Base-by-base conservation (phyloP, 2,113 vertebrate genomes). In the Scomber scombrus region DNA sequence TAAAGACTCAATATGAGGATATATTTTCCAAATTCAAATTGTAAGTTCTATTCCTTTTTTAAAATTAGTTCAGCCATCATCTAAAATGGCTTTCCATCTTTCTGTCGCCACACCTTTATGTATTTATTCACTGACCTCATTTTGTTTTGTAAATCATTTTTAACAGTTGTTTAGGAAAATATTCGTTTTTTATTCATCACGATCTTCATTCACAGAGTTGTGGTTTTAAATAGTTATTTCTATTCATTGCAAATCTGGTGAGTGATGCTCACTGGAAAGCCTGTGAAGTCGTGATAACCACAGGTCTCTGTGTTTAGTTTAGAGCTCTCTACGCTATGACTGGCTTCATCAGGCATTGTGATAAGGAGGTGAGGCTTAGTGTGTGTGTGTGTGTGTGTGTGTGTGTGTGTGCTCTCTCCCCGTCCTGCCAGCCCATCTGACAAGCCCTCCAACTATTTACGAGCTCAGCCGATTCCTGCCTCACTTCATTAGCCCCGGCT, bases 401-500 rank as follows among this genome's bases (percentile, higher is more conserved):
- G 62, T 18, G 52, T 55, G 69, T 46, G 78, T 61, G 67, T 57
- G 51, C 43, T 58, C 34, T 68, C 46, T 46, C 18, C 29, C 50
- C 5, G 19, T 78, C 75, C 46, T 68, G 57, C 74, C 87, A 79
- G 75, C 69, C 84, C 46, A 75, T 86, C 81, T 93, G 91, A 92
- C 92, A 93, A 91, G 88, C 78, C 82, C 91, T 85, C 75, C 82
- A 89, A 90, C 75, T 94, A 94, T 95, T 93, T 93, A 94, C 90
- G 71, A 92, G 87, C 93, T 93, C 93, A 92, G 91, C 86, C 89
- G 70, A 94, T 92, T 94, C 88, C 92, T 90, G 83, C 88, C 89
- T 92, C 90, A 81, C 90, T 93, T 93, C 90, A 92, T 94, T 90
- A 94, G 92, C 74, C 80, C 81, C 76, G 60, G 86, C 86, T 88